A percentile compares a stretch with the other conserved stretches of the same genome.
These are phyloP conservation scores for Ormyrus thymus DNA, from an alignment of 2,888 invertebrate species.

Conservation along the genomic window DNA sequence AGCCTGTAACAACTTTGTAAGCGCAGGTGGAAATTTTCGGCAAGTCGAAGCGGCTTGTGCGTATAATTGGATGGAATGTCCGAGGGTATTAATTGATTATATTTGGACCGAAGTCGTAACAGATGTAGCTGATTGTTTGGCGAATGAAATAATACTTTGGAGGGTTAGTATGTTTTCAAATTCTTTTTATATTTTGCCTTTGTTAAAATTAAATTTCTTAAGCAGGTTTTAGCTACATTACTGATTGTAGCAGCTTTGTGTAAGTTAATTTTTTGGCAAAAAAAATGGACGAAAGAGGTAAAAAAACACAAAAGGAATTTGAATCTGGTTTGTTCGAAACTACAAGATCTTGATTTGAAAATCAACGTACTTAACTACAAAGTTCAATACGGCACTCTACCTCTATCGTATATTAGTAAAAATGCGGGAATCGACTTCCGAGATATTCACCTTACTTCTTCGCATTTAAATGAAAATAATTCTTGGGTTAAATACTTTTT, in stretches of 20 bases:
- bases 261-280: constrained; percentile 62
- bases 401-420: constrained; percentile 62
- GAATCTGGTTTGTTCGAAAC: constrained; percentile 62
- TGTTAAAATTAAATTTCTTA: constrained; percentile 40
- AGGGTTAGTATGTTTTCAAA: constrained; percentile 59
- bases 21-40: constrained; percentile 68
- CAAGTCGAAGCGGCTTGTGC: constrained; percentile 65
- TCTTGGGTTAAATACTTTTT: constrained; percentile 65
- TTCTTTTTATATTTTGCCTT: background rate
- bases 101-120: constrained; percentile 70
- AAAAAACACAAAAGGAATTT: constrained; percentile 59
- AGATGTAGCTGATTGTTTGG: constrained; percentile 68
- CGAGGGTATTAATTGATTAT: constrained; percentile 64
- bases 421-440: constrained; percentile 56
- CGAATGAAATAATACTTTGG: constrained; percentile 64
- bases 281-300: constrained; percentile 56
- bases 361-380: constrained; percentile 69
- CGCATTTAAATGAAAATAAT: constrained; percentile 61
- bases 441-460: constrained; percentile 61
- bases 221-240: constrained; percentile 62
- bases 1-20: background rate
- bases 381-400: constrained; percentile 70
- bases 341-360: constrained; percentile 69
- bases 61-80: constrained; percentile 66
- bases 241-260: constrained; percentile 59